Percentiles rank a stretch among this genome's conserved stretches.
Evolutionary conservation across 2,888 invertebrate genomes (phyloP).

Genomic region (Hirtodrosophila confusa): DNA sequence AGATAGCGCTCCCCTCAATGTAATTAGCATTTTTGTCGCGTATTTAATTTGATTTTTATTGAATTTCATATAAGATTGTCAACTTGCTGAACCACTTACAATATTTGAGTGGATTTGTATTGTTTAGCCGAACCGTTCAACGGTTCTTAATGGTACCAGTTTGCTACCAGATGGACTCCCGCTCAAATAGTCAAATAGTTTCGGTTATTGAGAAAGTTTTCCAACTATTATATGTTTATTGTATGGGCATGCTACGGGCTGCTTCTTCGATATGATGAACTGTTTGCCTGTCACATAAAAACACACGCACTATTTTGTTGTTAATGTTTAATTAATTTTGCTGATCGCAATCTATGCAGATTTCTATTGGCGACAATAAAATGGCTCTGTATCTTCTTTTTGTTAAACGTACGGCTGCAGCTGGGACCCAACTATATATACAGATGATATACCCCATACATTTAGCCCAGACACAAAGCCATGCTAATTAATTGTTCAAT

Average conservation of each 20-base stretch:
- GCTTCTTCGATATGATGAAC: constrained; percentile 54
- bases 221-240: not conserved
- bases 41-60: constrained; percentile 78
- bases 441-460: constrained; percentile 9
- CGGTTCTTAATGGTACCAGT: constrained; percentile 48
- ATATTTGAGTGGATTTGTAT: constrained; percentile 32
- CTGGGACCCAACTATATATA: constrained; percentile 7
- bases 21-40: constrained; percentile 76
- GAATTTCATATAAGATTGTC: constrained; percentile 71
- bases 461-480: constrained; percentile 42
- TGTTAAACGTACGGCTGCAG: constrained; percentile 12
- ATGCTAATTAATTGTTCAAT: constrained; percentile 74
- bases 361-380: constrained; percentile 41
- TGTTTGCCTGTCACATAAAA: constrained; percentile 26
- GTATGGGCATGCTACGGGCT: not conserved
- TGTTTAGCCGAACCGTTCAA: constrained; percentile 39
- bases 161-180: not conserved
- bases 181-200: not conserved
- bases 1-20: constrained; percentile 32
- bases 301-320: constrained; percentile 14
- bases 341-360: constrained; percentile 64
- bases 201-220: constrained; percentile 3
- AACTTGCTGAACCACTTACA: constrained; percentile 75
- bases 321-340: constrained; percentile 72
- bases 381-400: constrained; percentile 30